Percentiles rank a stretch among this genome's conserved stretches.
These are phyloP conservation scores for Diaphora mendica DNA, from an alignment of 2,888 invertebrate species.

Conservation along the genomic window DNA sequence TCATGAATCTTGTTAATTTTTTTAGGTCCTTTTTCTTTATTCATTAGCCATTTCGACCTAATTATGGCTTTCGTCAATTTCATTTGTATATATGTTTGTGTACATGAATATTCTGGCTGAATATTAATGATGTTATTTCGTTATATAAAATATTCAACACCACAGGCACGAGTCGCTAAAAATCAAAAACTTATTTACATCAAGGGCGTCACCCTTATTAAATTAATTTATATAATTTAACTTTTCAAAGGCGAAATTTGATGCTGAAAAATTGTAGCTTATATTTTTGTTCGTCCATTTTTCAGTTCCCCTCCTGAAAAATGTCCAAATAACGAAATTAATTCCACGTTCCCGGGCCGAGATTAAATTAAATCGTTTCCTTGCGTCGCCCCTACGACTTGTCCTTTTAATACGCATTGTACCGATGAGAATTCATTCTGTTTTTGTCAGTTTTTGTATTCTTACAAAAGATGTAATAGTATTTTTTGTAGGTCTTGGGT, in stretches of 20 bases:
- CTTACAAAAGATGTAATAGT: conserved; percentile 61
- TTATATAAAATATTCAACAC: background rate
- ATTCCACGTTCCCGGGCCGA: conserved; percentile 58
- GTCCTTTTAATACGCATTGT: conserved; percentile 58
- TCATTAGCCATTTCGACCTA: background rate
- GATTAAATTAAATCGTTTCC: conserved; percentile 72
- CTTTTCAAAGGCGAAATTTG: conserved; percentile 49
- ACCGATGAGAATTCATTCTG: conserved; percentile 57
- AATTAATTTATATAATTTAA: conserved; percentile 48
- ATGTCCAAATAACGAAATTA: conserved; percentile 66
- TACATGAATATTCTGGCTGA: background rate
- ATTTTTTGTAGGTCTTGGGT: conserved; percentile 42
- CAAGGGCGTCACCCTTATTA: conserved; percentile 24
- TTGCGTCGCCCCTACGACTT: conserved; percentile 54
- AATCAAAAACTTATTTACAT: conserved; percentile 43
- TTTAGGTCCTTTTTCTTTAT: background rate
- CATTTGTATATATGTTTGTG: background rate
- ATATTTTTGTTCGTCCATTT: conserved; percentile 57
- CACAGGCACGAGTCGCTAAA: conserved; percentile 26
- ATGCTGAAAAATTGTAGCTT: conserved; percentile 51
- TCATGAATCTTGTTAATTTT: background rate
- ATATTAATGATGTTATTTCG: background rate
- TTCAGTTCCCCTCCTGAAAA: conserved; percentile 52
- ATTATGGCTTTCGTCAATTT: background rate
- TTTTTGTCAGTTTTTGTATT: conserved; percentile 63